Percentiles rank a stretch among this genome's conserved stretches.
Conservation (phyloP, 2,797 vertebrate genomes). For the Gadopsis marmoratus region DNA sequence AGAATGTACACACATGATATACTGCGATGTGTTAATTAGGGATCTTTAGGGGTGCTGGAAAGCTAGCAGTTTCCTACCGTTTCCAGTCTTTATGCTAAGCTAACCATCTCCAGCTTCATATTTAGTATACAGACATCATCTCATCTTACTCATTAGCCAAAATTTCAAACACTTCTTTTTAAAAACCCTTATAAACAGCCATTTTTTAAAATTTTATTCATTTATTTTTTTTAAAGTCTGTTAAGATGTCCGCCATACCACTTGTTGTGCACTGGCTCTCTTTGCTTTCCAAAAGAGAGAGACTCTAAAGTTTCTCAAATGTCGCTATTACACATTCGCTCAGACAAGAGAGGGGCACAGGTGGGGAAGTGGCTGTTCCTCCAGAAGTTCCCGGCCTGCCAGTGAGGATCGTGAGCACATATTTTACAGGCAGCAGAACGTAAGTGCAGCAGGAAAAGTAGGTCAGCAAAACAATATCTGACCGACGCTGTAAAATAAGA, state of each 20-base stretch:
- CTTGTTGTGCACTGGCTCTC: neutral
- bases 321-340: too few relatives aligned
- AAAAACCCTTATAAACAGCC: too few relatives aligned
- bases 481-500: conserved; percentile 9
- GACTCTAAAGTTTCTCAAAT: neutral
- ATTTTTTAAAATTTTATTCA: too few relatives aligned
- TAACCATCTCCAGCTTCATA: neutral
- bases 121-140: neutral
- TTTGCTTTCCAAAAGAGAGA: conserved; percentile 1
- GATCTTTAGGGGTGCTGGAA: neutral
- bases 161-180: too few relatives aligned
- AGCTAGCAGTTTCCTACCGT: neutral
- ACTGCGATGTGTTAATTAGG: too few relatives aligned
- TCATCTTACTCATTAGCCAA: neutral
- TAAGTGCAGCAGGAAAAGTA: conserved; percentile 38
- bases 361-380: conserved; percentile 24
- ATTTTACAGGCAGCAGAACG: conserved; percentile 27
- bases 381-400: neutral
- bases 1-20: neutral
- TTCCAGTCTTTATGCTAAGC: neutral
- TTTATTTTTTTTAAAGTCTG: neutral
- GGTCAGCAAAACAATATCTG: conserved; percentile 45
- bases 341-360: neutral
- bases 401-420: conserved; percentile 26
- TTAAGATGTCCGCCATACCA: neutral